Evolutionary conservation across 37 sponge, comb jelly and placozoan species (phyloP), one percentile per base, ranked within the genome.

Genomic region (Cliona cf. orientalis): DNA sequence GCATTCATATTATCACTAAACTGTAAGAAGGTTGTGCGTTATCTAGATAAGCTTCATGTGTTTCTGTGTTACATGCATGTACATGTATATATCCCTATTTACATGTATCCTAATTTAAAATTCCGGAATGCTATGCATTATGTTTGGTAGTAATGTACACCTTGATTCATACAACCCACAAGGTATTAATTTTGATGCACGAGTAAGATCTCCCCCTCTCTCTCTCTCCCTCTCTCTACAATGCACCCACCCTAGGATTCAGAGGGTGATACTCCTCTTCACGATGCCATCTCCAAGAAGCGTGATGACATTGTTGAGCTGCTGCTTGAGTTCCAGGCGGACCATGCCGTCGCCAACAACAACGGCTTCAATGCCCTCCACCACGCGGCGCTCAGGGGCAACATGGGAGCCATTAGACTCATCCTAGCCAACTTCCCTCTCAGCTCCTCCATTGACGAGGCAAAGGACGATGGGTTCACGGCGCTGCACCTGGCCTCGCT

Each of bases 191-290:
- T 49, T 19, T 49, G 55, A 19, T 17, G 17, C 55, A 49, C 17
- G 55, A 49, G 11, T 19, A 1, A 5, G 58, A 57, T 37, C 4
- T n/a, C 69, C 36, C 63, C 45, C 41, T 14, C 3, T 44, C 66
- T 14, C 34, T 42, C 53, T 40, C 37, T 11, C 46, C 31, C 31
- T 42, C 68, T 5, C 53, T 44, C 34, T 43, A 3, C 25, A 1
- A 39, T n/a, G n/a, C n/a, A n/a, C n/a, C 66, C n/a, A 28, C 35
- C 19, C 23, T 77, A 96, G 97, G 97, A 97, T 61, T 80, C 81
- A 9, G 88, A 86, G n/a, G 97, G 97, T 21, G 95, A 97, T 76
- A 94, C 97, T 1, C 97, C 97, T 9, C 91, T 97, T 6, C 97
- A 97, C 43, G 95, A 94, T 80, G 97, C 97, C 40, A 89, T 97